These are phyloP conservation scores for Florisuga fusca DNA, from an alignment of 2,797 vertebrate genomes.

Conservation along the genomic window DNA sequence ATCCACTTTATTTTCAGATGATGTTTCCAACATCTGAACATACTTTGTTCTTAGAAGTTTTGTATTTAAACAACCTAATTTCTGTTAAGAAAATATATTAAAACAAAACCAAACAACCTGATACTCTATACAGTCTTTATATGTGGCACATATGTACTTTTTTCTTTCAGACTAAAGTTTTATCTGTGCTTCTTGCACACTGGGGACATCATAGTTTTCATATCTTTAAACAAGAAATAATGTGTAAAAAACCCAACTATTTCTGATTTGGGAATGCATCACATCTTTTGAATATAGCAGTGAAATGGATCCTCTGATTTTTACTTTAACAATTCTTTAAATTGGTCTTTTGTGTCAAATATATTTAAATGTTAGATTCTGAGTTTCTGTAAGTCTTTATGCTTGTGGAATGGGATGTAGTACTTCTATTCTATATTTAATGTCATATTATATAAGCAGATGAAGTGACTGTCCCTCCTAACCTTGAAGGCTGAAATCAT, in stretches of 20 bases:
- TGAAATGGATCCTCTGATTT: neutral
- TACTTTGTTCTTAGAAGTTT: neutral
- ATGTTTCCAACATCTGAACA: neutral
- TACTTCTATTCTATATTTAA: neutral
- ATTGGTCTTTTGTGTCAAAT: neutral
- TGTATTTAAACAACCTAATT: neutral
- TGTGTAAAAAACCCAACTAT: accelerated
- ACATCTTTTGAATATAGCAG: neutral
- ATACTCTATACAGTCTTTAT: neutral
- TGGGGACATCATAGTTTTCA: accelerated
- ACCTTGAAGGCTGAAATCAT: neutral
- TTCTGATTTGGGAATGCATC: neutral
- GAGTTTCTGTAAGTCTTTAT: neutral
- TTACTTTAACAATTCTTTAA: neutral
- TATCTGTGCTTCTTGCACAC: neutral
- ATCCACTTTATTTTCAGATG: neutral
- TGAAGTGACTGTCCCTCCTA: neutral
- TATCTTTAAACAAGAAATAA: neutral
- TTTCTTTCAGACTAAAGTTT: neutral
- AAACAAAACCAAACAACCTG: neutral
- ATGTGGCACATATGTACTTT: neutral
- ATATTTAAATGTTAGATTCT: neutral
- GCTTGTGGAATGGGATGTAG: neutral
- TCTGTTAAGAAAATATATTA: neutral
- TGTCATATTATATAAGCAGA: neutral